Base-by-base conservation (phyloP, 2,797 vertebrate genomes). In the Agapornis canus region DNA sequence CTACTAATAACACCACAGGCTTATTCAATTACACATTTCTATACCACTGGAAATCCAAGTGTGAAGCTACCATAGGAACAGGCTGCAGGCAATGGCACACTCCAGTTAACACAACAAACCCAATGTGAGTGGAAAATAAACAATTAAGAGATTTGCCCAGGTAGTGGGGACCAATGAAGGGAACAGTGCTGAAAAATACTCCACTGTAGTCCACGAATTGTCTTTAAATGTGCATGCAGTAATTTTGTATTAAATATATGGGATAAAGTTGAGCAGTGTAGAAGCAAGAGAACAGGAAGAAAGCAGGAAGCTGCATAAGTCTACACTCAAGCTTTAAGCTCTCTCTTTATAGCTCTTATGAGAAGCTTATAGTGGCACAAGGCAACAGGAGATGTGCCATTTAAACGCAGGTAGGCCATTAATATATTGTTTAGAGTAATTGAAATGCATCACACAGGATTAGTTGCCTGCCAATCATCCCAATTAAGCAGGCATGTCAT, bases 401-500 rank as follows among this genome's bases (percentile, higher is more conserved):
- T 93, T 94, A 90, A 94, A 93, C 23, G 75, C 68, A 93, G 89
- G 92, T 91, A 90, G 66, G 51, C 82, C 87, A 84, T 92, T 95
- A 88, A 87, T 86, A 84, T 23, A 83, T 93, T 93, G 86, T 90
- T 92, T 77, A 91, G 80, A 65, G 63, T 90, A 95, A 95, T 83
- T 92, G 86, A 96, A 95, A 97, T 93, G 84, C 83, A 66, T 61
- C 88, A 76, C 84, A 84, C 47, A 91, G 78, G 92, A 94, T 94
- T 94, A 85, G 78, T 63, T 94, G 73, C 69, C 95, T 96, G 94
- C 81, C 96, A 91, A 88, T 97, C 97, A 97, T 92, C 76, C 89
- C 93, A 95, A 93, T 96, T 97, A 97, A 94, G 90, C 91, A 90
- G 90, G 73, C 17, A 2, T 94, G 83, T 79, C 97, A 97, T 95